phyloP scores from a whole-genome alignment of 2,113 vertebrate species.

The Coryphaenoides rupestris region DNA sequence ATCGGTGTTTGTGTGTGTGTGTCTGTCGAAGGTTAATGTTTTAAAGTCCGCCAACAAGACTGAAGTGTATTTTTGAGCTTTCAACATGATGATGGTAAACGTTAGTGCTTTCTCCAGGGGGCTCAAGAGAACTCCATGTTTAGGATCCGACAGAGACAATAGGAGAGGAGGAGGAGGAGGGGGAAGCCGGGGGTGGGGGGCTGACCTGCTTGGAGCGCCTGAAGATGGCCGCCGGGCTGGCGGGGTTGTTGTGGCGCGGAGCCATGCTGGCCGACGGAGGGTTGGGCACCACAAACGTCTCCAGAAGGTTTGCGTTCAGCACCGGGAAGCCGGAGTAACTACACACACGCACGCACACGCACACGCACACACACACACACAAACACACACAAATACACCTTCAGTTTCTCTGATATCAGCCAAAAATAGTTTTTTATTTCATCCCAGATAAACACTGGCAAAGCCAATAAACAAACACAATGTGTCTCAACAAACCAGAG shows the following conservation, averaged over 20 bases:
- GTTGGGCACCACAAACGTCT: conserved; percentile 79
- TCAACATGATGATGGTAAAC: no score
- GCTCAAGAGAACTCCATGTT: no score
- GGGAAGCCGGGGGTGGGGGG: not conserved
- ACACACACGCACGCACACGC: conserved; percentile 40
- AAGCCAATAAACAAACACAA: conserved; percentile 8
- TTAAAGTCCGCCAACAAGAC: no score
- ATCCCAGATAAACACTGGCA: not conserved
- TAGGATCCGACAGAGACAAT: no score
- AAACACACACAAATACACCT: not conserved
- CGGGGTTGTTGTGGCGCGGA: conserved; percentile 84
- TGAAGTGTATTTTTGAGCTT: no score
- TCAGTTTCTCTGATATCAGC: conserved; percentile 11
- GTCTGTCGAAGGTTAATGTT: no score
- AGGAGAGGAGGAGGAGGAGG: no score
- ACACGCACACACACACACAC: not conserved
- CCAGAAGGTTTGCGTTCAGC: conserved; percentile 84
- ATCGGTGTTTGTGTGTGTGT: no score
- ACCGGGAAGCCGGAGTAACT: conserved; percentile 95
- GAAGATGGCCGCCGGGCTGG: conserved; percentile 92
- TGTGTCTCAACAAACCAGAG: conserved; percentile 5
- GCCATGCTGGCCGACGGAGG: conserved; percentile 71
- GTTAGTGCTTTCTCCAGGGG: no score
- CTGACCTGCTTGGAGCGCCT: conserved; percentile 95
- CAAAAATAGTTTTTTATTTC: conserved; percentile 10